Conservation (phyloP, 2,797 vertebrate species). For the Tauraco hartlaubi region DNA sequence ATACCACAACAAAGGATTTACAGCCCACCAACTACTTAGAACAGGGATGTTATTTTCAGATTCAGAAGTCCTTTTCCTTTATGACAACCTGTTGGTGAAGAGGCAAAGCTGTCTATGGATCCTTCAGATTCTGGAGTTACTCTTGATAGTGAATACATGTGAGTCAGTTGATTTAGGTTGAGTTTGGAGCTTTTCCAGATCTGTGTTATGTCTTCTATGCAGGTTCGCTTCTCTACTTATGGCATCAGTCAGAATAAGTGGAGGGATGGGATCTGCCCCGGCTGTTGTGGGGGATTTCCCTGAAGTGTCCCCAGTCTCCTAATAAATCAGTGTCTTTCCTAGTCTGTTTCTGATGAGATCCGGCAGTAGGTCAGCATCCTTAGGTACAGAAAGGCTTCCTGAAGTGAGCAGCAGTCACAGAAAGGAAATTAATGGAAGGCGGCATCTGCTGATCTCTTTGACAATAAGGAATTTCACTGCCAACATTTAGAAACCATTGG, state of each 20-base stretch:
- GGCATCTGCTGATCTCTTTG: slow-evolving; percentile 72
- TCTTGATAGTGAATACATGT: not conserved
- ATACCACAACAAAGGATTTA: slow-evolving; percentile 27
- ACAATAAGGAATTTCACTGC: slow-evolving; percentile 74
- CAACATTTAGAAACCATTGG: slow-evolving; percentile 76
- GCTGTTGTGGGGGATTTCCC: slow-evolving; percentile 57
- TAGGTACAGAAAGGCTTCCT: slow-evolving; percentile 75
- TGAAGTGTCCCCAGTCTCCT: slow-evolving; percentile 7
- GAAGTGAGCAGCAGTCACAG: slow-evolving; percentile 63
- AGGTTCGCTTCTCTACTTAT: slow-evolving; percentile 61
- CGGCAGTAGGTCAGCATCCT: slow-evolving; percentile 68
- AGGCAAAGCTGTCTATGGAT: not conserved
- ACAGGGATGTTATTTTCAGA: slow-evolving; percentile 18
- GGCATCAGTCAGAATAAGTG: slow-evolving; percentile 67
- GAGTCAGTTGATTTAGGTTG: slow-evolving; percentile 29
- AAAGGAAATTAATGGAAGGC: slow-evolving; percentile 74
- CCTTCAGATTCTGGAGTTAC: slow-evolving; percentile 20
- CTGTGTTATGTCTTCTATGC: not conserved
- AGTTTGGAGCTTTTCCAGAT: slow-evolving; percentile 18
- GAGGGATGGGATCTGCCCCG: slow-evolving; percentile 56
- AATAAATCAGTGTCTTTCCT: slow-evolving; percentile 60
- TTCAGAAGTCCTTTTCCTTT: not conserved
- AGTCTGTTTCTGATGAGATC: slow-evolving; percentile 56
- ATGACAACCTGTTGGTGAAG: not conserved
- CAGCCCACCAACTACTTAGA: not conserved